Evolutionary conservation across 92 coral and sea anemone genomes (phyloP), one percentile per base, ranked within the genome.

Genomic region (Phenganax stokvisi): DNA sequence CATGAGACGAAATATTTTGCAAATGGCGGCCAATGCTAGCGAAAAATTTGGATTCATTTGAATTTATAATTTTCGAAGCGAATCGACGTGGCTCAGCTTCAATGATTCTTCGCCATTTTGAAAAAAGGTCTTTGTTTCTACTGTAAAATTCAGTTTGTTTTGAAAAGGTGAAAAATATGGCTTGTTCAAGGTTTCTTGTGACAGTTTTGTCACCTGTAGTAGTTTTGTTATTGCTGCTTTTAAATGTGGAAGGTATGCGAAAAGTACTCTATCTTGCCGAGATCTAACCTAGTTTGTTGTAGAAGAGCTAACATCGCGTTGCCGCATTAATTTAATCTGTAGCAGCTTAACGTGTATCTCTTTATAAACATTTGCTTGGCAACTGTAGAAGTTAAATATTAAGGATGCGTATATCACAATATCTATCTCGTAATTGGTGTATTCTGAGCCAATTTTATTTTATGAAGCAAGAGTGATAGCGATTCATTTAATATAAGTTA

Each of bases 11-110:
- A 64, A 6, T 6, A 2, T 0, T 64, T 64, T 28, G 13, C 16
- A 68, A 68, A 68, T 68, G 77, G 77, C 44, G 15, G 77, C 9
- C 60, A 20, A 59, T 20, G 71, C 13, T 16, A 13, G 54, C 3
- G 12, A 3, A 13, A 53, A 79, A 63, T 79, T 79, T 79, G 83
- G 73, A 79, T 79, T 62, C 51, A 79, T 79, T 79, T 79, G 10
- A 59, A 77, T 59, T 47, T 57, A 31, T 63, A 62, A 64, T 59
- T 44, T 37, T 16, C 30, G 11, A 13, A 30, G 15, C 31, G 56
- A 51, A 63, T 63, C 55, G 51, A 79, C 83, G 83, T 79, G 83
- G 83, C 83, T 79, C 6, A 55, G 15, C 83, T 63, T 63, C 60
- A 63, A 62, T 79, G 83, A 62, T 76, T 31, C 70, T 60, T 13